Evolutionary conservation across 1,140 invertebrate genomes (phyloP), one percentile per base, ranked within the genome.

Genomic region (Drosophila setifemur): DNA sequence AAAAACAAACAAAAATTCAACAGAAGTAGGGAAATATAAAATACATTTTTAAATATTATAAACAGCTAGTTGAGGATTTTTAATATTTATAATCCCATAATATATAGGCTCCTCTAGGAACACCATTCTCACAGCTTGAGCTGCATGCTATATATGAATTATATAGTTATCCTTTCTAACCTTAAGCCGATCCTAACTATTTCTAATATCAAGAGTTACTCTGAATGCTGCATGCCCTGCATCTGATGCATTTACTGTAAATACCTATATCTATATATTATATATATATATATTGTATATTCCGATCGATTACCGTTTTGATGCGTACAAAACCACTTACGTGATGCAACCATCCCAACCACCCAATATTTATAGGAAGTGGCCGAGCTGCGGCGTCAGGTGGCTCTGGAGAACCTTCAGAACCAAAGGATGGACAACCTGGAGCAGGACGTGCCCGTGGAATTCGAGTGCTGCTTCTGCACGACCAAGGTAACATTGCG

Each of bases 391-490:
- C 89, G 90, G 25, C 87, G 90, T 39, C 88, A 90, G 71, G 89
- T 90, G 61, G 90, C 90, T 29, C 85, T 90, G 33, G 90, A 90
- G 78, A 90, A 90, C 61, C 73, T 90, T 60, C 89, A 90, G 61
- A 89, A 87, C 52, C 85, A 89, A 53, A 74, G 93, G 91, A 94
- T 93, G 93, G 91, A 92, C 91, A 93, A 94, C 88, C 94, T 94
- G 93, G 91, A 94, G 88, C 94, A 95, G 91, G 95, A 95, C 91
- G 92, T 96, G 91, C 95, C 96, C 93, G 96, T 95, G 93, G 96
- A 97, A 93, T 96, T 96, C 94, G 96, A 97, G 94, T 97, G 96
- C 96, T 97, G 96, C 94, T 97, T 96, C 95, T 97, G 96, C 94
- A 96, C 95, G 91, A 95, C 96, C 91, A 96, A 97, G 96, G 96